Percentiles rank a stretch among this genome's conserved stretches.
Conservation (phyloP, 2,113 vertebrate genomes). For the Dolichotis patagonum region DNA sequence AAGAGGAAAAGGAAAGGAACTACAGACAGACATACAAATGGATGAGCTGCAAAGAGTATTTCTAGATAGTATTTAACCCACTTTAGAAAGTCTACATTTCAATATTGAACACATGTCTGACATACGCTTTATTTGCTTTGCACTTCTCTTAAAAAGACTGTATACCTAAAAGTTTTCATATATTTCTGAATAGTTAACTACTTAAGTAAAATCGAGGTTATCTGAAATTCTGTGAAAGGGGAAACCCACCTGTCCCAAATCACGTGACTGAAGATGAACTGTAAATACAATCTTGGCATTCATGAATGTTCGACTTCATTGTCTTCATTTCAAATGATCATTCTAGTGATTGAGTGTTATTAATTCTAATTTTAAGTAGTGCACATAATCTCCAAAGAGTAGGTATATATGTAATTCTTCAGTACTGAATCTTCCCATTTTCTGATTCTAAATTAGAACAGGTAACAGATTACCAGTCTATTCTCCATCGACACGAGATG, state of each 20-base stretch:
- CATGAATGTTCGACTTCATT: not conserved
- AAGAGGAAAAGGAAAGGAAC: not conserved
- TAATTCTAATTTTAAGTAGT: not conserved
- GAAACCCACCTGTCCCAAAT: not conserved
- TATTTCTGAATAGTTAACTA: slow-evolving; percentile 14
- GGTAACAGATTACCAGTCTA: not conserved
- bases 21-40: not conserved
- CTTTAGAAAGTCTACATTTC: not conserved
- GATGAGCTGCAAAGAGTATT: not conserved
- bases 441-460: not conserved
- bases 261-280: not conserved
- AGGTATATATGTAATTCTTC: not conserved
- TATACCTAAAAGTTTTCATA: not conserved
- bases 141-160: not conserved
- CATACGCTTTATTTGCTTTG: not conserved
- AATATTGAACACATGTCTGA: not conserved
- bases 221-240: not conserved
- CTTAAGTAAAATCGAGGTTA: not conserved
- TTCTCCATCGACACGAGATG: not conserved
- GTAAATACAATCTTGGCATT: not conserved
- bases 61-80: not conserved
- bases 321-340: slow-evolving; percentile 32
- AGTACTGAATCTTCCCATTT: not conserved
- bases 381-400: not conserved
- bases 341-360: not conserved